A percentile compares a stretch with the other conserved stretches of the same genome.
Evolutionary conservation across 2,888 invertebrate species (phyloP).

Genomic region (Monopis laevigella): DNA sequence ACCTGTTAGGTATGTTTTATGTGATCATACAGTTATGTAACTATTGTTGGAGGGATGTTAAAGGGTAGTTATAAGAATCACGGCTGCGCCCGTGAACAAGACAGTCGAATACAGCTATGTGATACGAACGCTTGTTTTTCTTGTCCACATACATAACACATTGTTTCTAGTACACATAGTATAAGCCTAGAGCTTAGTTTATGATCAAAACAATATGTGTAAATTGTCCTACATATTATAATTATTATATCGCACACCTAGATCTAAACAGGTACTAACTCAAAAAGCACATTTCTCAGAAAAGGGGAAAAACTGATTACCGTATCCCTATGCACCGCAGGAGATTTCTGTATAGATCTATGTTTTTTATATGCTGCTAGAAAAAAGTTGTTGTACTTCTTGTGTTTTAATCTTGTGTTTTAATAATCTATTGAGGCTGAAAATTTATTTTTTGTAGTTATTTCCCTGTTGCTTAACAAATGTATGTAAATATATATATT

Average conservation of each 20-base stretch:
- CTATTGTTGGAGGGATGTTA: no score
- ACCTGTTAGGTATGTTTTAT: no score
- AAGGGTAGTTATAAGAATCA: no score
- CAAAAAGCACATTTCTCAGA: conserved; percentile 1
- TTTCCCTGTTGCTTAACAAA: conserved; percentile 9
- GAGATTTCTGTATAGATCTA: conserved; percentile 5
- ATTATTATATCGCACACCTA: not conserved
- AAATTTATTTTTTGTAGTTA: conserved; percentile 4
- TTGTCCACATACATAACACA: no score
- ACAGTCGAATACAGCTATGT: no score
- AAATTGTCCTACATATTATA: no score
- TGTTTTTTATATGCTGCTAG: conserved; percentile 6
- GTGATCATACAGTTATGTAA: no score
- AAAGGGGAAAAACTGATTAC: conserved; percentile 7
- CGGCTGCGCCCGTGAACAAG: no score
- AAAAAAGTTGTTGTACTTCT: conserved; percentile 1
- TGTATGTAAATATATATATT: conserved; percentile 8
- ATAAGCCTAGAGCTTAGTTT: no score
- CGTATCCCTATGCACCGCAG: conserved; percentile 6
- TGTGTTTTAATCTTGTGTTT: conserved; percentile 5
- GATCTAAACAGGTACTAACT: not conserved
- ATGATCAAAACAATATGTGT: no score
- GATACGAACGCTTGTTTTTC: no score
- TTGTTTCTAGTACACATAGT: no score
- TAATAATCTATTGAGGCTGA: conserved; percentile 2